Evolutionary conservation across 1,140 invertebrate species (phyloP), one percentile per base, ranked within the genome.

Genomic region (Procambarus clarkii): DNA sequence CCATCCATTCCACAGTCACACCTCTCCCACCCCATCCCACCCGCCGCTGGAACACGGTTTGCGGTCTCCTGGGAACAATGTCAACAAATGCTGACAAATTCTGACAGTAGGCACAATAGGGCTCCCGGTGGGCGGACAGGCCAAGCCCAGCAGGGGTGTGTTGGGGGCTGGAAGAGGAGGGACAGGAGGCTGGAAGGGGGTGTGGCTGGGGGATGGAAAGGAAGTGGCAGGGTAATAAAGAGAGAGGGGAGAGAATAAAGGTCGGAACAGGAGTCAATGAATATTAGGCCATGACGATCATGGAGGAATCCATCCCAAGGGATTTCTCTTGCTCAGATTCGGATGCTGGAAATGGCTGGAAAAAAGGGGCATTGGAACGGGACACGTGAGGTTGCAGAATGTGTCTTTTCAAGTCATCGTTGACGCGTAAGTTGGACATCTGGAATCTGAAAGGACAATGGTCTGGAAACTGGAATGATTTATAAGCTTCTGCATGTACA

Each of bases 61-160:
- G 79, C 58, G 48, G 54, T 81, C 44, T n/a, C 18, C 48, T n/a
- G 9, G 8, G 48, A 81, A 81, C 24, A 81, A n/a, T 54, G n/a
- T 21, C 79, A 58, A 81, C 79, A 81, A 81, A 81, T 81, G 79
- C 79, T 81, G 79, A 81, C 79, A 81, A 81, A 81, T 81, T 54
- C 79, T 81, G 79, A 81, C 79, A 24, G 48, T 58, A 48, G 24
- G n/a, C 24, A 58, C 45, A 24, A 54, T 58, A 54, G 79, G 54
- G 13, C 48, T 50, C 79, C 79, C 48, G 18, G 21, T 45, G 48
- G 79, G 79, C 21, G 18, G 79, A 50, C 48, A 54, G 24, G 21
- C 54, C 21, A 81, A 24, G 48, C 79, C 79, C 48, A 48, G 48
- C 48, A 48, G 79, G 54, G 9, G 79, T 81, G 48, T 21, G 13